Evolutionary conservation across 2,888 invertebrate genomes (phyloP), one percentile per base, ranked within the genome.

Genomic region (Lumbricus terrestris): DNA sequence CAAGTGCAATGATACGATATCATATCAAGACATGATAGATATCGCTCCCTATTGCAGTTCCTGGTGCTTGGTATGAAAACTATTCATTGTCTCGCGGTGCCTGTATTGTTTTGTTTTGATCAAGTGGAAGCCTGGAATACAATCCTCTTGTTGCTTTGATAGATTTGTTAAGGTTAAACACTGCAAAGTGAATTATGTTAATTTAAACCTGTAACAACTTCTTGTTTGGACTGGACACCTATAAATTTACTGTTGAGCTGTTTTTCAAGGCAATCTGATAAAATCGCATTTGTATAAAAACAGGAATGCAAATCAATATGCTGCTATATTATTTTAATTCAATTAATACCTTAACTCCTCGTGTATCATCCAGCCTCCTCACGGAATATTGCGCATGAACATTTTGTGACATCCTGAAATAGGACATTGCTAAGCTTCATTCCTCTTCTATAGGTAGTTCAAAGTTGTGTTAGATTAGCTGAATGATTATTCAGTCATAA

Each of bases 1-100:
- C 35, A 99, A 99, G 96, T 96, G 98, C 93, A 96, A 97, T 20
- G 97, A 97, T 92, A 97, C 97, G 92, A 98, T 99, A 0, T 97
- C 96, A 92, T 99, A 99, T 94, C 97, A 98, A 0, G 96, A 97
- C 88, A 94, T 97, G 0, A 95, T 99, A 90, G 98, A 99, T 94
- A 95, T 99, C 91, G 97, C 98, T 38, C 98, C 98, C 13, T 98
- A 98, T 95, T 98, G 98, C 94, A 95, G 95, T 91, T 93, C 94
- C 33, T 97, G 97, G 88, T 95, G 96, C 82, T 96, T 96, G 91
- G 95, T 95, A 93, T 92, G 92, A 92, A 69, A 23, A 29, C 29
- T 38, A 33, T 88, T 88, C 40, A 6, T 89, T 69, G 13, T 20
- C 6, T 47, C n/a, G n/a, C n/a, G n/a, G n/a, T n/a, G n/a, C n/a